These are phyloP conservation scores for Vulpes vulpes DNA, from an alignment of 2,113 vertebrate species.

Conservation along the genomic window DNA sequence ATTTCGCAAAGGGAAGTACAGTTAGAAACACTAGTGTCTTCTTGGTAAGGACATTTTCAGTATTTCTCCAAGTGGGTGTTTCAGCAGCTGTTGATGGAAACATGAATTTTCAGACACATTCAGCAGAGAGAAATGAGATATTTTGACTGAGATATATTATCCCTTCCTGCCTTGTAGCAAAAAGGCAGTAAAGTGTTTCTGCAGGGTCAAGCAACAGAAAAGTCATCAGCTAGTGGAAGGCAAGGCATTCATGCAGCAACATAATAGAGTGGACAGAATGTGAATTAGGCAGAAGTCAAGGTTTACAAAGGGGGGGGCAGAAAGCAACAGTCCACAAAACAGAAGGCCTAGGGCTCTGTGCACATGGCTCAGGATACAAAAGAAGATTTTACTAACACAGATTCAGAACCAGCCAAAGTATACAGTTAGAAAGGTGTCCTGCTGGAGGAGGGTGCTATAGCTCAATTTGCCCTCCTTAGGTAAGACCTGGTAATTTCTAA, in stretches of 20 bases:
- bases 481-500: neutral
- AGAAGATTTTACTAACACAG: neutral
- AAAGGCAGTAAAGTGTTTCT: conserved; percentile 79
- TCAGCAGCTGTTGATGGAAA: neutral
- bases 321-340: neutral
- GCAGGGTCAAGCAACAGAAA: conserved; percentile 75
- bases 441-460: neutral
- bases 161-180: conserved; percentile 72
- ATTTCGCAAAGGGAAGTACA: too few relatives aligned
- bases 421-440: neutral
- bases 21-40: neutral
- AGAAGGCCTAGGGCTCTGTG: neutral
- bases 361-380: neutral
- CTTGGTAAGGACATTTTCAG: neutral
- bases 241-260: conserved; percentile 83
- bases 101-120: conserved; percentile 59
- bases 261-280: conserved; percentile 77
- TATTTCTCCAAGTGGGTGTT: conserved; percentile 53
- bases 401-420: neutral
- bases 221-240: conserved; percentile 83
- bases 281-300: conserved; percentile 82
- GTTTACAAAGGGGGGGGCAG: neutral
- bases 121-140: conserved; percentile 50
- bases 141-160: conserved; percentile 70
- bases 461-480: neutral